Conservation (phyloP, 2,113 vertebrate genomes). For the Lepus europaeus region DNA sequence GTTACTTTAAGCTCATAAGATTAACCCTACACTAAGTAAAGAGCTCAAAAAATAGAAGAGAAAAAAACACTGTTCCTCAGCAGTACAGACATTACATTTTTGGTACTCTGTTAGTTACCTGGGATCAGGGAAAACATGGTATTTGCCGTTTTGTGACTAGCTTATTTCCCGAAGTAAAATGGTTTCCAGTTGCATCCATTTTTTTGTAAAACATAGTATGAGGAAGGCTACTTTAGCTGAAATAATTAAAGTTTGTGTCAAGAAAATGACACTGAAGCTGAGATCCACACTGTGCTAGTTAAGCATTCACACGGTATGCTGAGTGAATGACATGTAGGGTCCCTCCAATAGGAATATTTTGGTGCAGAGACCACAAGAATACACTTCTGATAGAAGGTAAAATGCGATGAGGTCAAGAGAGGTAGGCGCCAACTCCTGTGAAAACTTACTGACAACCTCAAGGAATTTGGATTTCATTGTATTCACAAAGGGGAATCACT, state of each 20-base stretch:
- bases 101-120: no score
- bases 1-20: no score
- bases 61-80: no score
- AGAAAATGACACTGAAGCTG: neutral
- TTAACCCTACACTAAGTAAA: no score
- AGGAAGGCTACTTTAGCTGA: neutral
- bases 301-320: neutral
- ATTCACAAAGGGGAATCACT: neutral
- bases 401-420: slow-evolving; percentile 2
- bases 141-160: no score
- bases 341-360: neutral
- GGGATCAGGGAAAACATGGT: no score
- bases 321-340: neutral
- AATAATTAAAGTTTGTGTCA: neutral
- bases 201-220: no score
- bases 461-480: neutral
- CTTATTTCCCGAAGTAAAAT: no score
- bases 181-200: no score
- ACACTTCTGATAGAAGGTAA: neutral
- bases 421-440: neutral
- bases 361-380: neutral
- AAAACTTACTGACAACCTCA: neutral
- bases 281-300: neutral
- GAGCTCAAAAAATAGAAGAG: no score
- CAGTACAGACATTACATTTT: no score